Conservation (phyloP, 2,888 invertebrate genomes). For the Xylophagus ater region DNA sequence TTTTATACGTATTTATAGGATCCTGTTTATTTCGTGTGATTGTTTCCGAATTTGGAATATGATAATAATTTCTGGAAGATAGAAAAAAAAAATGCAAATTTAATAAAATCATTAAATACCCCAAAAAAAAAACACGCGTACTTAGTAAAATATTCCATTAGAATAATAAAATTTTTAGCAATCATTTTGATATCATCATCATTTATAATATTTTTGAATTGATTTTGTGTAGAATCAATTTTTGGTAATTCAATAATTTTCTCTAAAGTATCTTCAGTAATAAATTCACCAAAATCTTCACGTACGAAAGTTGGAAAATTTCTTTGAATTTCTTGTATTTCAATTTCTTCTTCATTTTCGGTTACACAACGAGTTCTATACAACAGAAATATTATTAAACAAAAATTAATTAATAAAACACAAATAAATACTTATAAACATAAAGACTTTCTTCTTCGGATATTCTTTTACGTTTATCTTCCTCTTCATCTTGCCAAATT, state of each 20-base stretch:
- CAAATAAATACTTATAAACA: slow-evolving; percentile 47
- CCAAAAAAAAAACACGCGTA: slow-evolving; percentile 7
- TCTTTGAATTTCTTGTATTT: slow-evolving; percentile 51
- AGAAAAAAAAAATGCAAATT: slow-evolving; percentile 11
- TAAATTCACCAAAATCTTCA: slow-evolving; percentile 58
- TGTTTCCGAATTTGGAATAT: slow-evolving; percentile 16
- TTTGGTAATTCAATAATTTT: slow-evolving; percentile 28
- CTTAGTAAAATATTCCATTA: slow-evolving; percentile 29
- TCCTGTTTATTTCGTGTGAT: slow-evolving; percentile 13
- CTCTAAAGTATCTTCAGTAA: slow-evolving; percentile 43
- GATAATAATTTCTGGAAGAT: slow-evolving; percentile 27
- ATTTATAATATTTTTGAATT: slow-evolving; percentile 23
- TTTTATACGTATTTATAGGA: slow-evolving; percentile 26
- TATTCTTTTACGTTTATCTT: slow-evolving; percentile 51
- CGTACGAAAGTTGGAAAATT: slow-evolving; percentile 60
- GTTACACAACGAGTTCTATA: slow-evolving; percentile 53
- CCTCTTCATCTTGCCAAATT: slow-evolving; percentile 68
- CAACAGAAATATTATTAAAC: slow-evolving; percentile 19
- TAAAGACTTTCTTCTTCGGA: slow-evolving; percentile 68
- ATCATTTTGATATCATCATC: slow-evolving; percentile 27
- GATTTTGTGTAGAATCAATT: too few species aligned
- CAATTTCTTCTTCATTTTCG: slow-evolving; percentile 57
- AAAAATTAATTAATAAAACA: slow-evolving; percentile 7
- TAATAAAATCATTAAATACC: slow-evolving; percentile 1
- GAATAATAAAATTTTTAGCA: slow-evolving; percentile 28